These are phyloP conservation scores for Diabrotica balteata DNA, from an alignment of 2,888 invertebrate species.

Conservation along the genomic window DNA sequence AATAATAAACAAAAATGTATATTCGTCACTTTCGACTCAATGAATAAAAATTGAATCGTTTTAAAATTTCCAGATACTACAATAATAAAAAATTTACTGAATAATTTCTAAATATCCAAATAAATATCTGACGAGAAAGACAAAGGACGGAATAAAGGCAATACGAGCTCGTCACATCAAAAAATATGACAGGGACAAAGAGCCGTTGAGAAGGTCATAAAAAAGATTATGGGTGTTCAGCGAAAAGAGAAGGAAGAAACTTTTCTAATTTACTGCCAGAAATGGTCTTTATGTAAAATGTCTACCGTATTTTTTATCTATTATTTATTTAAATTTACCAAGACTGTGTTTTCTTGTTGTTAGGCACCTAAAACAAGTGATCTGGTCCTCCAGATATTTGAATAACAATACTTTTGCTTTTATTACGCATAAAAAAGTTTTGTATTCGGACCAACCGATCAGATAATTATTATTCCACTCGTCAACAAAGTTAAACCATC, in stretches of 20 bases:
- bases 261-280: slow-evolving; percentile 18
- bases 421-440: too few relatives aligned
- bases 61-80: too few relatives aligned
- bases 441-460: too few relatives aligned
- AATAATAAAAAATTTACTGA: background rate
- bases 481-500: too few relatives aligned
- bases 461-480: too few relatives aligned
- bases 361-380: too few relatives aligned
- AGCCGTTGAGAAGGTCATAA: slow-evolving; percentile 7
- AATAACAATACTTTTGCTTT: too few relatives aligned
- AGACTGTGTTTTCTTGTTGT: slow-evolving; percentile 4
- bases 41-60: too few relatives aligned
- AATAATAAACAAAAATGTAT: too few relatives aligned
- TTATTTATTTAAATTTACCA: slow-evolving; percentile 19
- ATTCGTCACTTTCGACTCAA: too few relatives aligned
- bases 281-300: slow-evolving; percentile 21
- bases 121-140: slow-evolving; percentile 7
- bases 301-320: slow-evolving; percentile 22
- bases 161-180: slow-evolving; percentile 17
- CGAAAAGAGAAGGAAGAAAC: slow-evolving; percentile 11
- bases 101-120: slow-evolving; percentile 4
- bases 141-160: slow-evolving; percentile 11
- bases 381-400: too few relatives aligned
- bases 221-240: slow-evolving; percentile 10
- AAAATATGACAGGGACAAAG: slow-evolving; percentile 21